These are phyloP conservation scores for Zosterops borbonicus DNA, from an alignment of 2,113 vertebrate species.

Conservation along the genomic window DNA sequence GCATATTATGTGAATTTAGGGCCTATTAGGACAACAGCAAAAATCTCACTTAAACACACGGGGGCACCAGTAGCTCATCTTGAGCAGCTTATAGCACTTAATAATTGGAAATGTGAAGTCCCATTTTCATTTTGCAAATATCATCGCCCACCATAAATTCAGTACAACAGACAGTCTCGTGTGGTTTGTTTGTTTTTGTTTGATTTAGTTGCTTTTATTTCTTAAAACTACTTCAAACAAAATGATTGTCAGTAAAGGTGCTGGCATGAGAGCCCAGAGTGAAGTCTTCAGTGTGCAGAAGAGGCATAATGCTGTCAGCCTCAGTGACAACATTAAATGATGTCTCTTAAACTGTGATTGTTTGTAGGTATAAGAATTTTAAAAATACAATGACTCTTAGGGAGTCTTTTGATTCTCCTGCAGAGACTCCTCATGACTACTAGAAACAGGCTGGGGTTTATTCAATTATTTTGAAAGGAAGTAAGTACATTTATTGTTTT, in stretches of 20 bases:
- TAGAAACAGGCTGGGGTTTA: not conserved
- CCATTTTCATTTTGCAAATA: not conserved
- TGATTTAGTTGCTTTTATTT: not conserved
- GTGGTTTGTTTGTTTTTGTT: not conserved
- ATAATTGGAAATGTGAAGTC: not conserved
- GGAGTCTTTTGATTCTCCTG: not conserved
- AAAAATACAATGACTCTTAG: not conserved
- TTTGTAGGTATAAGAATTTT: not conserved
- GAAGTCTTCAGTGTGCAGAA: not conserved
- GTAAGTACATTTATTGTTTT: not conserved
- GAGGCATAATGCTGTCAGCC: not conserved
- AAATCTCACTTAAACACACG: not conserved
- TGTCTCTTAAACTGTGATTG: not conserved
- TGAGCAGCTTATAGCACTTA: not conserved
- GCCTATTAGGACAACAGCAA: not conserved
- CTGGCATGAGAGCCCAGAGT: not conserved
- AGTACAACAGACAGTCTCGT: not conserved
- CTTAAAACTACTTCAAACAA: not conserved
- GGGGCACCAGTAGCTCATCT: constrained; percentile 30
- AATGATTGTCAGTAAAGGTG: not conserved
- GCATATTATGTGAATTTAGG: not conserved
- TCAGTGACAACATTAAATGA: not conserved
- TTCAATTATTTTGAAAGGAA: not conserved
- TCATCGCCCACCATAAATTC: not conserved
- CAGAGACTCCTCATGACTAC: not conserved